Base-by-base conservation (phyloP, 2,888 invertebrate genomes). In the Hypsopygia costalis region DNA sequence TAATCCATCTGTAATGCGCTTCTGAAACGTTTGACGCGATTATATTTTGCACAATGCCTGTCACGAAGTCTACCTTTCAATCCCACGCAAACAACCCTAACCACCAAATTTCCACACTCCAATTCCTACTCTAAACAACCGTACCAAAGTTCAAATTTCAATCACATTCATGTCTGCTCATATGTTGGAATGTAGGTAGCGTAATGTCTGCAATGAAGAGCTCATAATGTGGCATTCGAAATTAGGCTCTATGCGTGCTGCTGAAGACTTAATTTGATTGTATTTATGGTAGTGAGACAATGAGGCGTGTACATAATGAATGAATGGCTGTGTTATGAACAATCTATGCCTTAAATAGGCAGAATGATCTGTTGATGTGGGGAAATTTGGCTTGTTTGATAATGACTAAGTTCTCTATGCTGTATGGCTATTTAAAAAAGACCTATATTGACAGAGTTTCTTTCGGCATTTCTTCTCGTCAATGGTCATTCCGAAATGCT, bases 21-120 rank as follows among this genome's bases (percentile, higher is more conserved):
- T 62, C 69, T 69, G 51, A 51, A 68, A 63, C 68, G 58, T 67
- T 75, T 77, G 68, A 73, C 62, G 65, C 69, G 66, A 71, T 77
- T 72, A 76, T 64, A 59, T 58, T 54, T 58, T 38, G 55, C 46
- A 64, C 63, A 68, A 68, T 62, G 62, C 66, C 62, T 58, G 62
- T 68, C 77, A 74, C 65, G 64, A 66, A 66, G 55, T 59, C 60
- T 62, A 56, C 51, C 31, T 34, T 38, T 34, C 33, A 22, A 10
- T 7, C 20, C 6, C 21, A 20, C 11, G 34, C 36, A 29, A 41
- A 56, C 46, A 41, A 40, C 40, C 52, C 30, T 52, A 65, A 48
- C 44, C 33, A 42, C 12, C 39, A 40, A 30, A 6, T 20, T 21
- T 5, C 21, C 3, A 5, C 55, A 52, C 46, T 47, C 53, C 55